Conservation (phyloP, 1,140 invertebrate genomes). For the Drosophila leontia region DNA sequence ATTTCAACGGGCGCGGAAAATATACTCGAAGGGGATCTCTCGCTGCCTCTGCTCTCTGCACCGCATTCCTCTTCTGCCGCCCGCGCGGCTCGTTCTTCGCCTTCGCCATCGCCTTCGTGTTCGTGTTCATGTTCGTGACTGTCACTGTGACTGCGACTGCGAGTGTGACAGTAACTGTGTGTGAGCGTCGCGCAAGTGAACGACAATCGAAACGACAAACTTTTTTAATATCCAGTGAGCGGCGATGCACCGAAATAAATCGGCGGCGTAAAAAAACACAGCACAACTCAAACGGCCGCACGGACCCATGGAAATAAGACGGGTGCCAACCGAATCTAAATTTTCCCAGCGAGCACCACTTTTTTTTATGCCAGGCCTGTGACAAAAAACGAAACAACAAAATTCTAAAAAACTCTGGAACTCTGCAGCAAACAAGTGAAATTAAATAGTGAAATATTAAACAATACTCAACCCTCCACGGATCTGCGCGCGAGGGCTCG, state of each 20-base stretch:
- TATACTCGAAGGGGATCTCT: constrained; percentile 14
- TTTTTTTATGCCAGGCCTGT: constrained; percentile 11
- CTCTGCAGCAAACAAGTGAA: constrained; percentile 10
- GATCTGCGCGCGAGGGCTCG: background rate
- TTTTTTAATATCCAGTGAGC: constrained; percentile 34
- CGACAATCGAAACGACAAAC: constrained; percentile 25
- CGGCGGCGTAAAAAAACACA: constrained; percentile 24
- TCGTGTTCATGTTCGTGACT: constrained; percentile 19
- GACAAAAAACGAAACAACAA: constrained; percentile 11
- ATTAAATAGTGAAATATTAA: constrained; percentile 7
- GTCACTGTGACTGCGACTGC: constrained; percentile 17
- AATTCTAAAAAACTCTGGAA: background rate
- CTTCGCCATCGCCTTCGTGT: constrained; percentile 1
- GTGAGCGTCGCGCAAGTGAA: constrained; percentile 32
- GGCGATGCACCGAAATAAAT: constrained; percentile 30
- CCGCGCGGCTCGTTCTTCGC: constrained; percentile 6
- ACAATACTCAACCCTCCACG: background rate
- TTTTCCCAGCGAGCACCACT: constrained; percentile 11
- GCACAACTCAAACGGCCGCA: constrained; percentile 6
- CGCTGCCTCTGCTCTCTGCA: constrained; percentile 14
- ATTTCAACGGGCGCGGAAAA: constrained; percentile 9
- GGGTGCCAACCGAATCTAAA: background rate
- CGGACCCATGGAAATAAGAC: constrained; percentile 13
- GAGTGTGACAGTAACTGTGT: constrained; percentile 22
- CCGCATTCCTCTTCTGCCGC: constrained; percentile 17